phyloP scores from a whole-genome alignment of 2,113 vertebrate species.

The Mormoops blainvillei region DNA sequence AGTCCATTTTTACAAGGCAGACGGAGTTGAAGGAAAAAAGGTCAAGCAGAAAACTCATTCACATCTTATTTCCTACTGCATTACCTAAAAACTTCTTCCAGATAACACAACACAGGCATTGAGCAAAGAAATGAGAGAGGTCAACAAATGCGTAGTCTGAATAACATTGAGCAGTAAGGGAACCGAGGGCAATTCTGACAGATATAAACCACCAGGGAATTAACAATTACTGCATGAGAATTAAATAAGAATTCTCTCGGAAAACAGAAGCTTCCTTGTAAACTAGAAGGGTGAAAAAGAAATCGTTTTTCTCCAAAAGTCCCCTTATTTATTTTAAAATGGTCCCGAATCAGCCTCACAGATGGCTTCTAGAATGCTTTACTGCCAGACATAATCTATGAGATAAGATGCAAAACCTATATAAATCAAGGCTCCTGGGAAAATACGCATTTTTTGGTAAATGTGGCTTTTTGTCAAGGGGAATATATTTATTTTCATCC shows the following conservation, averaged over 20 bases:
- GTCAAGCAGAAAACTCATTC: not conserved
- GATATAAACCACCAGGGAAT: not conserved
- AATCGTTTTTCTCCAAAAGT: constrained; percentile 30
- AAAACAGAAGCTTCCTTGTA: constrained; percentile 36
- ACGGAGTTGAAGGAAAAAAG: not conserved
- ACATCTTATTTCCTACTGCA: not conserved
- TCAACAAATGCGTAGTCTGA: not conserved
- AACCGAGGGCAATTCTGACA: not conserved
- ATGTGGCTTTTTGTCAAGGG: not conserved
- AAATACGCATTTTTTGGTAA: not conserved
- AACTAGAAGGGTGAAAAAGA: constrained; percentile 25
- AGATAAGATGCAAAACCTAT: constrained; percentile 27
- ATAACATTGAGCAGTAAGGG: not conserved
- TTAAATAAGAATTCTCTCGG: not conserved
- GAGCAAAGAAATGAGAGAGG: not conserved
- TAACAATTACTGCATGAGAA: not conserved
- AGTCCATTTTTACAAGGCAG: constrained; percentile 3
- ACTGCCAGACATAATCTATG: constrained; percentile 13
- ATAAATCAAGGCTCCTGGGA: not conserved
- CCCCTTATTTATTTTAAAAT: constrained; percentile 41
- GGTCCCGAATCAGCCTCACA: not conserved
- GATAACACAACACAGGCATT: not conserved
- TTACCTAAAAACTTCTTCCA: not conserved
- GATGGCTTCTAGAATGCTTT: not conserved
- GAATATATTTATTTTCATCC: not conserved